Evolutionary conservation across 1,140 invertebrate genomes (phyloP).

Genomic region (Chrysoperla carnea): DNA sequence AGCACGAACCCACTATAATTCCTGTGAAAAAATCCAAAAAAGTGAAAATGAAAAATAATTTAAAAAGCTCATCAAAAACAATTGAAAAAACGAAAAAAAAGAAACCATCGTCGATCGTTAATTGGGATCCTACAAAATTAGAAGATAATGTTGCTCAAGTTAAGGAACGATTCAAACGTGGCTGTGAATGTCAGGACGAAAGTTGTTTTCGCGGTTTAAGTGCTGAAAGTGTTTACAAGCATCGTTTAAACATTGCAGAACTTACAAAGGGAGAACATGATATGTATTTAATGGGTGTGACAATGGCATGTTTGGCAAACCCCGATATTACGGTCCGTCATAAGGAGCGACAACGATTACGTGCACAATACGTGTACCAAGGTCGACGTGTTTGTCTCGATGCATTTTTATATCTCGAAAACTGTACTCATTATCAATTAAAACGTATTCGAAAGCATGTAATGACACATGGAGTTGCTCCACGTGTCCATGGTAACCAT

Average conservation of each 20-base stretch:
- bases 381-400: slow-evolving; percentile 58
- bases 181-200: slow-evolving; percentile 58
- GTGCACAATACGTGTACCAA: slow-evolving; percentile 57
- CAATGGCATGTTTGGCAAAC: slow-evolving; percentile 59
- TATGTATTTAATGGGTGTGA: slow-evolving; percentile 64
- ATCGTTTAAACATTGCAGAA: slow-evolving; percentile 59
- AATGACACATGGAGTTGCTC: slow-evolving; percentile 57
- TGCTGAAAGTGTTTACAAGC: slow-evolving; percentile 53
- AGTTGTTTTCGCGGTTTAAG: slow-evolving; percentile 54
- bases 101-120: slow-evolving; percentile 14
- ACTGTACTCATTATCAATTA: slow-evolving; percentile 62
- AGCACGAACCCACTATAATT: slow-evolving; percentile 3
- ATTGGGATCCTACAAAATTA: slow-evolving; percentile 28
- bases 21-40: slow-evolving; percentile 11
- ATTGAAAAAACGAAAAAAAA: slow-evolving; percentile 30
- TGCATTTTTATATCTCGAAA: slow-evolving; percentile 61
- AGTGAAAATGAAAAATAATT: slow-evolving; percentile 9
- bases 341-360: slow-evolving; percentile 48
- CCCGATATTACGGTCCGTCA: slow-evolving; percentile 51
- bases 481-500: slow-evolving; percentile 57
- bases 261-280: slow-evolving; percentile 55
- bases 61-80: slow-evolving; percentile 15
- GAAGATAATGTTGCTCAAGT: slow-evolving; percentile 42
- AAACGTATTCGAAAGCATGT: slow-evolving; percentile 61
- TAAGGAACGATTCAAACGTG: slow-evolving; percentile 42